Conservation (phyloP, 37 sponge, comb jelly and placozoan species). For the Halichondria panicea region DNA sequence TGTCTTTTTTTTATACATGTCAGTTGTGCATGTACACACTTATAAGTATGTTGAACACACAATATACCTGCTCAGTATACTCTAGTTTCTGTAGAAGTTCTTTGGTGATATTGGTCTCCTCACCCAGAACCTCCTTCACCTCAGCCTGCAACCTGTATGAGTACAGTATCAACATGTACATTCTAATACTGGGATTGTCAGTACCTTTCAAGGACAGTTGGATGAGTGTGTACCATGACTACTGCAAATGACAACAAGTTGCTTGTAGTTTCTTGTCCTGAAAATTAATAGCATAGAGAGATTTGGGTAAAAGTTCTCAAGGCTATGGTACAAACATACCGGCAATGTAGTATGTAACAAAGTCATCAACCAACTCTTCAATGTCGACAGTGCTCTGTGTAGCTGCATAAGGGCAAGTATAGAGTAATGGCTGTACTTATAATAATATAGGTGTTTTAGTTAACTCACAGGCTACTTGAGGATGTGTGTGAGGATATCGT, state of each 20-base stretch:
- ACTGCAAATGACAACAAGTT: neutral
- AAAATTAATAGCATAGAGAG: too few relatives aligned
- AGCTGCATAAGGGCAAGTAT: neutral
- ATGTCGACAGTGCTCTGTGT: neutral
- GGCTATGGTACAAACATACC: constrained; percentile 11
- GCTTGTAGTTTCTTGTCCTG: constrained; percentile 6
- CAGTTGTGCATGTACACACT: neutral
- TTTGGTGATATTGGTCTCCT: neutral
- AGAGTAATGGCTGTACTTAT: neutral
- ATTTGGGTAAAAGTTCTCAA: too few relatives aligned
- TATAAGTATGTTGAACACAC: too few relatives aligned
- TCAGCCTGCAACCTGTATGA: too few relatives aligned
- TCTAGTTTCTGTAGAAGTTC: neutral
- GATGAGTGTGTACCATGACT: neutral
- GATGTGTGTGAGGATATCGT: too few relatives aligned
- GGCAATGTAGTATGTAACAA: constrained; percentile 21
- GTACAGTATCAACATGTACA: too few relatives aligned
- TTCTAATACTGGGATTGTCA: too few relatives aligned
- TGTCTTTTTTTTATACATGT: neutral
- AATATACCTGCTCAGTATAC: constrained; percentile 7
- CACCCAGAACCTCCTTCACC: constrained; percentile 15
- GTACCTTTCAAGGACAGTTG: neutral
- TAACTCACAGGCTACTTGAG: constrained; percentile 1
- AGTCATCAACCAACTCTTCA: constrained; percentile 24
- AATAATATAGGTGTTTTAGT: too few relatives aligned